Evolutionary conservation across 2,797 vertebrate genomes (phyloP).

Genomic region (Apogon hyalosoma): DNA sequence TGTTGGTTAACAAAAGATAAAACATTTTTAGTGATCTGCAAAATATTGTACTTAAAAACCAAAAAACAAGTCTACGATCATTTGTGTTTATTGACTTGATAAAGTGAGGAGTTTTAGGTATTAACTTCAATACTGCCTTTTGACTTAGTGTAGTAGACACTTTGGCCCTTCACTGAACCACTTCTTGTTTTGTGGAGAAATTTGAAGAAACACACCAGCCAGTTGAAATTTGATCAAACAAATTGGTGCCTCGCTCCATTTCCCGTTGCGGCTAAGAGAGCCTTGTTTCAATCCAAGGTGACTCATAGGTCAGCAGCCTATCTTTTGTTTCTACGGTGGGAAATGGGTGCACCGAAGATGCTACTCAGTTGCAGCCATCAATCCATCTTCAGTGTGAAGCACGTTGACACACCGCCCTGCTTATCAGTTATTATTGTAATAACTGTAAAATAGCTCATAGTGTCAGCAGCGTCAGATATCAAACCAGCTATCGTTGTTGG

Average conservation of each 20-base stretch:
- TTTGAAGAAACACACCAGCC: conserved; percentile 15
- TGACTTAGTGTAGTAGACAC: background rate
- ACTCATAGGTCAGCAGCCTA: conserved; percentile 40
- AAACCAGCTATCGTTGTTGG: background rate
- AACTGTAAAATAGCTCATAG: background rate
- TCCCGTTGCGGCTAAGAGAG: conserved; percentile 24
- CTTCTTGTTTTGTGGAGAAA: conserved; percentile 18
- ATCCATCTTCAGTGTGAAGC: conserved; percentile 15
- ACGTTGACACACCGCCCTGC: background rate
- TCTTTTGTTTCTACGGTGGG: conserved; percentile 37
- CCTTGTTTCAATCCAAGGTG: conserved; percentile 39
- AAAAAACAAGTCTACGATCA: too few relatives aligned
- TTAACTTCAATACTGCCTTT: too few relatives aligned
- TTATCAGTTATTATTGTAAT: background rate
- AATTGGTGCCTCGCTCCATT: conserved; percentile 20
- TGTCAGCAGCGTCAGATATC: conserved; percentile 10
- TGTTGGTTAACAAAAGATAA: too few relatives aligned
- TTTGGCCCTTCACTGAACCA: background rate
- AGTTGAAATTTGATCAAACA: conserved; percentile 49
- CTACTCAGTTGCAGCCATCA: conserved; percentile 19
- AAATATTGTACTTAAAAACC: too few relatives aligned
- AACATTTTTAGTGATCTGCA: too few relatives aligned
- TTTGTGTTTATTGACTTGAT: too few relatives aligned
- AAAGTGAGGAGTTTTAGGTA: too few relatives aligned
- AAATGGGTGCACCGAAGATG: conserved; percentile 9